Conservation (phyloP, 2,797 vertebrate species). For the Antrozous pallidus region DNA sequence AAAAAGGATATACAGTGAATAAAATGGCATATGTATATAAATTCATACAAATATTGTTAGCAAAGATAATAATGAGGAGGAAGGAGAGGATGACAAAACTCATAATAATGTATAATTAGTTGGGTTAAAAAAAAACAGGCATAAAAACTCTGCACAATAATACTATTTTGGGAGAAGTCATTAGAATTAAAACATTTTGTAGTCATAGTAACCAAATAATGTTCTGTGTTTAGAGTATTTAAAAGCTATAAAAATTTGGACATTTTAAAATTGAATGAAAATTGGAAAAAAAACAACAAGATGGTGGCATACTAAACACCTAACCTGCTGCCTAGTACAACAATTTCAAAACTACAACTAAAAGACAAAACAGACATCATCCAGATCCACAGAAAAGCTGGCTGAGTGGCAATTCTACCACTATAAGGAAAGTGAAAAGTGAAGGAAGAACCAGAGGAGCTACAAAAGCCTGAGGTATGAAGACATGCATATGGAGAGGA, state of each 20-base stretch:
- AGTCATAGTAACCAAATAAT: neutral
- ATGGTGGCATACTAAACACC: too few relatives aligned
- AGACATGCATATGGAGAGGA: too few relatives aligned
- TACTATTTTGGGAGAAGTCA: neutral
- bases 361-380: too few relatives aligned
- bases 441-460: too few relatives aligned
- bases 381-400: too few relatives aligned
- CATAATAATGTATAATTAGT: neutral
- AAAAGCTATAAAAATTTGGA: neutral
- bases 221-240: neutral
- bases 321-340: too few relatives aligned
- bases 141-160: neutral
- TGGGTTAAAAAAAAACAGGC: neutral
- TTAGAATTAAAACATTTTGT: neutral
- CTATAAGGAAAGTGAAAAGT: too few relatives aligned
- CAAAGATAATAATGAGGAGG: neutral
- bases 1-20: neutral
- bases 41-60: neutral
- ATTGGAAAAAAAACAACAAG: too few relatives aligned
- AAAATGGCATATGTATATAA: neutral
- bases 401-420: too few relatives aligned
- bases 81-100: neutral
- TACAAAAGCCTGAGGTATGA: too few relatives aligned
- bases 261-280: too few relatives aligned
- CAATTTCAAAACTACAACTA: too few relatives aligned